Evolutionary conservation across 2,113 vertebrate genomes (phyloP), one percentile per base, ranked within the genome.

Genomic region (Halcyon senegalensis): DNA sequence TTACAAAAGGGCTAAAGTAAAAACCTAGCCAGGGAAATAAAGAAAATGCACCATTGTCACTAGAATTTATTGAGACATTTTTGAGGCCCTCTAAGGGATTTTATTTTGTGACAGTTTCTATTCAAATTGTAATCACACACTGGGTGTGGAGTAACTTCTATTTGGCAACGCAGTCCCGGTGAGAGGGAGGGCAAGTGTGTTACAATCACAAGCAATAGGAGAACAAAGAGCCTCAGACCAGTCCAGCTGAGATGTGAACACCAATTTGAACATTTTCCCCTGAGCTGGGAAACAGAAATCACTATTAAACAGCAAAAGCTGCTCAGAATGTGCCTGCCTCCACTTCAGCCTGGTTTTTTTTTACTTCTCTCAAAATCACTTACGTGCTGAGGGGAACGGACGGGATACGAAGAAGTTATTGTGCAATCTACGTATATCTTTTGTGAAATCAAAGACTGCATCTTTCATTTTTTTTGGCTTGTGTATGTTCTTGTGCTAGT

Each of bases 61-160:
- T 33, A 80, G 46, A 84, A 83, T 85, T 96, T 93, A 89, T 35
- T 69, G 92, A 78, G 91, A 56, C 12, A 39, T 74, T 89, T 77
- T 77, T 0, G 4, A 73, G 41, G 41, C 41, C 37, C 80, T 82
- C 88, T 76, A 37, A 93, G 64, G 74, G 46, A 63, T 94, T 88
- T 93, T 14, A 55, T 80, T 86, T 87, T 14, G 28, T 21, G 81
- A 60, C 35, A 77, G 56, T 85, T 96, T 84, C 80, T 80, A 83
- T 95, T 96, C 67, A 55, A 24, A 89, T 74, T 94, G 50, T 84
- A 93, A 77, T 82, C 56, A 25, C 76, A 88, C 53, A 79, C 84
- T 84, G 84, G 90, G 93, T 93, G 92, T 80, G 85, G 84, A 87
- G 95, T 81, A 94, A 69, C 78, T 89, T 94, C 79, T 59, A 84